A percentile compares a stretch with the other conserved stretches of the same genome.
These are phyloP conservation scores for Mugil cephalus DNA, from an alignment of 2,113 vertebrate genomes.

Conservation along the genomic window DNA sequence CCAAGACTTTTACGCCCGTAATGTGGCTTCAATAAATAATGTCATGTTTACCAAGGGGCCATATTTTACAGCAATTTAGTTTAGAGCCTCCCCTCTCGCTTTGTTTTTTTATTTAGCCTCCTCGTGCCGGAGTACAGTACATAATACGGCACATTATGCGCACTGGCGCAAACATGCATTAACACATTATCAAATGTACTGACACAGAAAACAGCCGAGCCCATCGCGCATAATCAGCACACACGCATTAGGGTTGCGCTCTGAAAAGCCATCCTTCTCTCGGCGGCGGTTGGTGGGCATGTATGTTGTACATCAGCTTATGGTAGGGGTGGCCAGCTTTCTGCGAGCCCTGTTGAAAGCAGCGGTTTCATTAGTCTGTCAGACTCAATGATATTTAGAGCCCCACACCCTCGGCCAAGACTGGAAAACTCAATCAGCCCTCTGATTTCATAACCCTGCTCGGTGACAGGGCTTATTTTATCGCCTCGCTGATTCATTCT, in stretches of 20 bases:
- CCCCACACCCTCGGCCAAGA: conserved; percentile 74
- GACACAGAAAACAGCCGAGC: conserved; percentile 26
- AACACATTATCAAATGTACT: conserved; percentile 46
- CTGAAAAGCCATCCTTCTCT: conserved; percentile 30
- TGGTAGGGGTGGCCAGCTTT: conserved; percentile 31
- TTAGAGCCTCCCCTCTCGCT: conserved; percentile 48
- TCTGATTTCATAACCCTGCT: conserved; percentile 93
- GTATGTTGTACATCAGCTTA: conserved; percentile 27
- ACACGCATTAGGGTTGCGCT: background rate
- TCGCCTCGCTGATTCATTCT: conserved; percentile 84
- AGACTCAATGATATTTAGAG: conserved; percentile 84
- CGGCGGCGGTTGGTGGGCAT: background rate
- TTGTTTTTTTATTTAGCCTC: conserved; percentile 11
- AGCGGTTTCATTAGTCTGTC: conserved; percentile 84
- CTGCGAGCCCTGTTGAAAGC: conserved; percentile 47
- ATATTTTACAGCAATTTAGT: conserved; percentile 76
- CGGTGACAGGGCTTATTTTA: conserved; percentile 91
- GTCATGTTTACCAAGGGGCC: conserved; percentile 72
- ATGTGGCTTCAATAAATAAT: conserved; percentile 78
- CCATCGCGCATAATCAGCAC: conserved; percentile 25
- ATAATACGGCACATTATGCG: conserved; percentile 57
- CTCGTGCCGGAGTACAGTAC: conserved; percentile 40
- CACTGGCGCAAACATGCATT: conserved; percentile 39
- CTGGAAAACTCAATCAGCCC: conserved; percentile 88
- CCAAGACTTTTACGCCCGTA: conserved; percentile 72